These are phyloP conservation scores for Brachylomia viminalis DNA, from an alignment of 2,888 invertebrate genomes.

Conservation along the genomic window DNA sequence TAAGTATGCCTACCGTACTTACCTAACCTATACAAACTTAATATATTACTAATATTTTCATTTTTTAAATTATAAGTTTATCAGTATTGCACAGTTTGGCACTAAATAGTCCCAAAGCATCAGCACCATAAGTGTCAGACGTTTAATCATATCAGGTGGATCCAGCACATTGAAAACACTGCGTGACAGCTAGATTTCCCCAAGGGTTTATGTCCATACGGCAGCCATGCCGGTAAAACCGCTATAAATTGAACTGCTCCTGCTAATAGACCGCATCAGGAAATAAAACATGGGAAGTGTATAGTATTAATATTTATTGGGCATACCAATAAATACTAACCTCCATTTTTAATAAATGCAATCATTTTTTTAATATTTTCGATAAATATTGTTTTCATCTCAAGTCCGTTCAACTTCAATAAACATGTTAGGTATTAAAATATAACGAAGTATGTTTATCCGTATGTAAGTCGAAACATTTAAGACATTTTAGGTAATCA, in stretches of 20 bases:
- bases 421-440: neutral
- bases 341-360: no score
- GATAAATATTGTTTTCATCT: neutral
- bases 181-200: slow-evolving; percentile 46
- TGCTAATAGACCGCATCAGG: slow-evolving; percentile 5
- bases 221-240: slow-evolving; percentile 13
- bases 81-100: neutral
- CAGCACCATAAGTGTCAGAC: slow-evolving; percentile 10
- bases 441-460: neutral
- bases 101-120: neutral
- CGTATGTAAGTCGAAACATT: neutral
- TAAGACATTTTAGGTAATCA: neutral
- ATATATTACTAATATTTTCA: neutral
- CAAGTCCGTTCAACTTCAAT: neutral
- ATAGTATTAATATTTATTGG: neutral
- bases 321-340: neutral
- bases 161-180: slow-evolving; percentile 26
- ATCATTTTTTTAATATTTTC: neutral
- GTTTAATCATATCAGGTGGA: slow-evolving; percentile 34
- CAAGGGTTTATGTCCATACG: slow-evolving; percentile 14
- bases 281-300: neutral
- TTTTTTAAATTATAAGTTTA: no score
- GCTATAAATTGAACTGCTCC: slow-evolving; percentile 15
- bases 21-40: neutral
- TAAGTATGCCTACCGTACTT: neutral